A percentile compares a stretch with the other conserved stretches of the same genome.
These are phyloP conservation scores for Brienomyrus longianalis DNA, from an alignment of 2,113 vertebrate genomes.

Conservation along the genomic window DNA sequence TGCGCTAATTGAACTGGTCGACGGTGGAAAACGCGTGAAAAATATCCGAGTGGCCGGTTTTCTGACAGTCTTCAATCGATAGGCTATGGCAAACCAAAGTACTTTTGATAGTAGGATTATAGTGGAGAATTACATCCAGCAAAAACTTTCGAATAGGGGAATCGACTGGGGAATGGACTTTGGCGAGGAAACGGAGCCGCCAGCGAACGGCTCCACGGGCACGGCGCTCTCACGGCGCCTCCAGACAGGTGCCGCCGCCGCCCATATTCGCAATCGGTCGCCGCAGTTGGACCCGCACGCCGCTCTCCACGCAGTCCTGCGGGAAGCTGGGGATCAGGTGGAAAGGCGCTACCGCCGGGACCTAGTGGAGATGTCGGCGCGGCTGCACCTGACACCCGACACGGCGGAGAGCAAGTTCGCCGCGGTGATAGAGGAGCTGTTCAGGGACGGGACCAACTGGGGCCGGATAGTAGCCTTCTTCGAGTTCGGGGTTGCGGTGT, in stretches of 20 bases:
- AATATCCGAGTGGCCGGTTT: background rate
- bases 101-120: constrained; percentile 49
- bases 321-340: constrained; percentile 86
- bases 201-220: constrained; percentile 43
- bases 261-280: background rate
- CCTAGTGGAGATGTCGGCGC: constrained; percentile 87
- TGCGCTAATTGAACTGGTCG: background rate
- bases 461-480: constrained; percentile 97
- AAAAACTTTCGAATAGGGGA: constrained; percentile 64
- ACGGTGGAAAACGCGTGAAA: background rate
- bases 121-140: constrained; percentile 62
- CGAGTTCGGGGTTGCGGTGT: constrained; percentile 91
- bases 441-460: constrained; percentile 96
- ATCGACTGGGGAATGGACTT: constrained; percentile 48
- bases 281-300: constrained; percentile 44
- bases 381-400: constrained; percentile 80
- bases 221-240: constrained; percentile 51
- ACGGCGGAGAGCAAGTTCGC: constrained; percentile 79
- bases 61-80: background rate
- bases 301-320: constrained; percentile 74
- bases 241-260: constrained; percentile 11
- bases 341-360: constrained; percentile 83
- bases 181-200: constrained; percentile 37
- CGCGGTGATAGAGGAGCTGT: constrained; percentile 92
- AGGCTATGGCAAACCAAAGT: constrained; percentile 57